Evolutionary conservation across 2,888 invertebrate genomes (phyloP).

Genomic region (Pollenia amentaria): DNA sequence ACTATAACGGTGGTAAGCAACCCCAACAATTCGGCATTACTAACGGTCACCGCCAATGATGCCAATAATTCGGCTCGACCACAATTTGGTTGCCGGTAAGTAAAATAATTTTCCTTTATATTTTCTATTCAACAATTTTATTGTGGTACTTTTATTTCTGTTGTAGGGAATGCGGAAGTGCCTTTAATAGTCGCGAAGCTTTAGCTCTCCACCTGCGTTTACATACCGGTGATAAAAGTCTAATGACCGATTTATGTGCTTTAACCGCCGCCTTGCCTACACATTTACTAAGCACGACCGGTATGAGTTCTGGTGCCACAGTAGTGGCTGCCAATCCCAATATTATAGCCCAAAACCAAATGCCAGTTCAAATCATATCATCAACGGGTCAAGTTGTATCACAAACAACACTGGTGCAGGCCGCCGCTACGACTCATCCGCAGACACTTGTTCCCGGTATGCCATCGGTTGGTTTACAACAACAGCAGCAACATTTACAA

Average conservation of each 20-base stretch:
- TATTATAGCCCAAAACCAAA: conserved; percentile 83
- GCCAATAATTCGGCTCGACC: conserved; percentile 82
- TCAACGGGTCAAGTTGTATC: conserved; percentile 85
- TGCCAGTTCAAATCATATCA: conserved; percentile 85
- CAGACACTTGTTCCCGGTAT: conserved; percentile 82
- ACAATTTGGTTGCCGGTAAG: conserved; percentile 84
- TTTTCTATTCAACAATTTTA: background rate
- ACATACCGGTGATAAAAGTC: conserved; percentile 92
- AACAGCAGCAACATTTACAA: conserved; percentile 86
- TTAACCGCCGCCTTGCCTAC: conserved; percentile 91
- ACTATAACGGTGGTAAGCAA: conserved; percentile 84
- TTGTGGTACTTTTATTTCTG: conserved; percentile 12
- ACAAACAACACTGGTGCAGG: conserved; percentile 84
- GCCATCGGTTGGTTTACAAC: conserved; percentile 81
- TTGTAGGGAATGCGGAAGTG: conserved; percentile 87
- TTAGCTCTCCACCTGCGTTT: conserved; percentile 91
- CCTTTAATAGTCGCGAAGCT: conserved; percentile 90
- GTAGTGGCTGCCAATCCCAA: conserved; percentile 84
- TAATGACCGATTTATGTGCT: conserved; percentile 92
- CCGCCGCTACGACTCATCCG: conserved; percentile 83
- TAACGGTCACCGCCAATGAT: conserved; percentile 83
- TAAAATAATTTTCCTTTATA: conserved; percentile 10
- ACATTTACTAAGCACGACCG: conserved; percentile 86
- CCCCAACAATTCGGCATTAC: conserved; percentile 82
- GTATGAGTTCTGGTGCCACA: conserved; percentile 83